Evolutionary conservation across 2,888 invertebrate genomes (phyloP).

Genomic region (Heliconius ismenius): DNA sequence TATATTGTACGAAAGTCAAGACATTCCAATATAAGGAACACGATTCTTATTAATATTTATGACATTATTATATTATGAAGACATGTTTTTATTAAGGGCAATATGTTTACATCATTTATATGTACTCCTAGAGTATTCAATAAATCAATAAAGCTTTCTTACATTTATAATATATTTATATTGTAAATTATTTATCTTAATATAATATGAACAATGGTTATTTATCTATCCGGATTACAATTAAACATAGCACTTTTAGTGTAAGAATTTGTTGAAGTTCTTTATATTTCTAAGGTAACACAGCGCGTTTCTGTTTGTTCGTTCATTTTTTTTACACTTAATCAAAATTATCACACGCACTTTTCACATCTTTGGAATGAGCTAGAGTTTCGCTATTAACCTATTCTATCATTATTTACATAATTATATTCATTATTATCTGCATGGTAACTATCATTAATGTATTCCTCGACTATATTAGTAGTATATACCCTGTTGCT

Average conservation of each 20-base stretch:
- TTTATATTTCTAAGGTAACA: conserved; percentile 31
- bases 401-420: conserved; percentile 57
- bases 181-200: conserved; percentile 14
- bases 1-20: conserved; percentile 27
- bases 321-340: conserved; percentile 55
- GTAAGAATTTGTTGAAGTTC: conserved; percentile 43
- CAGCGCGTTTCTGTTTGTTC: conserved; percentile 21
- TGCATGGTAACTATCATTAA: conserved; percentile 58
- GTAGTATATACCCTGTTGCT: conserved; percentile 77
- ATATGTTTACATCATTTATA: not conserved
- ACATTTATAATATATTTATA: conserved; percentile 10
- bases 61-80: conserved; percentile 1
- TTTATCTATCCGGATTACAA: conserved; percentile 20
- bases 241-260: conserved; percentile 38
- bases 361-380: conserved; percentile 73
- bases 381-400: conserved; percentile 56
- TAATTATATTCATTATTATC: conserved; percentile 61
- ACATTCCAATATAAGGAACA: conserved; percentile 21
- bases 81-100: conserved; percentile 19
- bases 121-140: conserved; percentile 5
- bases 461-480: conserved; percentile 65
- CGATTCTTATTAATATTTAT: conserved; percentile 12
- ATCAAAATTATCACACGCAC: conserved; percentile 53
- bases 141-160: conserved; percentile 23
- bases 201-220: conserved; percentile 21